Conservation (phyloP, 2,888 invertebrate species). For the Galerucella pusilla region DNA sequence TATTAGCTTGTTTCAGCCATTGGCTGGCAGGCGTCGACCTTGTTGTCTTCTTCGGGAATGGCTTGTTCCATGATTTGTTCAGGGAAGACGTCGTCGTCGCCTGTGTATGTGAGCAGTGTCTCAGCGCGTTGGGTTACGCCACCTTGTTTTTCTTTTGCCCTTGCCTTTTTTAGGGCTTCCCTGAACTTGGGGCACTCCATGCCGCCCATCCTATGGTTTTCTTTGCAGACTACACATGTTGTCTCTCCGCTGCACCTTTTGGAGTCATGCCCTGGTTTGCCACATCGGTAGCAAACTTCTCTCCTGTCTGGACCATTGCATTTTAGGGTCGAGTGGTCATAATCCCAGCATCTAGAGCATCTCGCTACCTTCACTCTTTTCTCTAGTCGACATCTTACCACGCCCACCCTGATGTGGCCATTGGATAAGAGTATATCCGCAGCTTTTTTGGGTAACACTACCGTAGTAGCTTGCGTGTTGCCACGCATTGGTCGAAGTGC, state of each 20-base stretch:
- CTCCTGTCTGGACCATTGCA: not conserved
- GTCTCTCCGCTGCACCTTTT: not conserved
- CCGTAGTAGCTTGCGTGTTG: not conserved
- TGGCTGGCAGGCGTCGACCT: not conserved
- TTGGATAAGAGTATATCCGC: not conserved
- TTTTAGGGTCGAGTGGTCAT: too few species aligned
- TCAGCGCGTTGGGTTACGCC: not conserved
- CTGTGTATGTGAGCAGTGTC: not conserved
- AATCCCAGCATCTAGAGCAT: not conserved
- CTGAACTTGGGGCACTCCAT: slow-evolving; percentile 15
- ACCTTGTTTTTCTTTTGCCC: not conserved
- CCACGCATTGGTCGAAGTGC: not conserved
- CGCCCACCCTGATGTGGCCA: too few species aligned
- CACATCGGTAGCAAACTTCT: slow-evolving; percentile 5
- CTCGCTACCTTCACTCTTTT: not conserved
- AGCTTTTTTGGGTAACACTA: not conserved
- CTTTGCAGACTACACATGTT: not conserved
- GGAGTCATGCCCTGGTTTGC: slow-evolving; percentile 12
- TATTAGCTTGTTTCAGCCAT: not conserved
- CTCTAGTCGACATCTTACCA: too few species aligned
- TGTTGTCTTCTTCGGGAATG: not conserved
- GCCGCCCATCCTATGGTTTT: slow-evolving; percentile 6
- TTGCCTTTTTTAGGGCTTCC: not conserved
- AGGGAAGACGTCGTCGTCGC: not conserved
- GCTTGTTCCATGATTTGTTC: not conserved